phyloP scores from a whole-genome alignment of 2,888 invertebrate species.

The Ecliptopera silaceata region DNA sequence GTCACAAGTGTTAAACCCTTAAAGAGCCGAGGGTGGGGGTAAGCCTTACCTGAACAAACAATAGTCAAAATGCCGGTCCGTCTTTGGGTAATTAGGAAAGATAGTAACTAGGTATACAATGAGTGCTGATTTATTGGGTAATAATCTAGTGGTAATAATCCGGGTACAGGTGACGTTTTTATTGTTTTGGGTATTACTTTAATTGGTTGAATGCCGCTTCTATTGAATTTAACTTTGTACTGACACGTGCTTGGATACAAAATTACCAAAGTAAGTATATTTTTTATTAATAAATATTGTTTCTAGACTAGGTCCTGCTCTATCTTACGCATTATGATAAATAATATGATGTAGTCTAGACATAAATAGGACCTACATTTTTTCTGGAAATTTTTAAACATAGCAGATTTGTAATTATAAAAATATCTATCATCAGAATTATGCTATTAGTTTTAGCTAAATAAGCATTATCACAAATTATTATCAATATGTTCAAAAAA shows the following conservation, averaged over 20 bases:
- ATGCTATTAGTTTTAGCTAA: too few relatives aligned
- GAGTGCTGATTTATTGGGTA: constrained; percentile 1
- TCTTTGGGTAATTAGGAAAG: neutral
- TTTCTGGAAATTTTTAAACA: too few relatives aligned
- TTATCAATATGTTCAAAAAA: too few relatives aligned
- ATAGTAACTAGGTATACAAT: constrained; percentile 13
- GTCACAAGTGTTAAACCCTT: constrained; percentile 51
- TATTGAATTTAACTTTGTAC: neutral
- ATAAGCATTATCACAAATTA: too few relatives aligned
- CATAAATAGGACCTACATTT: too few relatives aligned
- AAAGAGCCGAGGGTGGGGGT: constrained; percentile 52
- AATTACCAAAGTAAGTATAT: too few relatives aligned
- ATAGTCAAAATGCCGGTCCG: constrained; percentile 25
- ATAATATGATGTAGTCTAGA: too few relatives aligned
- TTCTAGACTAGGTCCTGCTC: too few relatives aligned
- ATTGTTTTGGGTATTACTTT: constrained; percentile 9
- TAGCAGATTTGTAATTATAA: too few relatives aligned
- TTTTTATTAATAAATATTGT: too few relatives aligned
- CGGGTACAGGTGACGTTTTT: constrained; percentile 12
- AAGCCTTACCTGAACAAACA: constrained; percentile 46
- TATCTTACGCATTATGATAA: too few relatives aligned
- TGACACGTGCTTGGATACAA: constrained; percentile 4
- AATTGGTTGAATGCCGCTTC: constrained; percentile 9
- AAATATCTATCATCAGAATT: too few relatives aligned
- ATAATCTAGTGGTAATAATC: constrained; percentile 13